phyloP scores from a whole-genome alignment of 1,140 invertebrate genomes.

The Ruditapes philippinarum region DNA sequence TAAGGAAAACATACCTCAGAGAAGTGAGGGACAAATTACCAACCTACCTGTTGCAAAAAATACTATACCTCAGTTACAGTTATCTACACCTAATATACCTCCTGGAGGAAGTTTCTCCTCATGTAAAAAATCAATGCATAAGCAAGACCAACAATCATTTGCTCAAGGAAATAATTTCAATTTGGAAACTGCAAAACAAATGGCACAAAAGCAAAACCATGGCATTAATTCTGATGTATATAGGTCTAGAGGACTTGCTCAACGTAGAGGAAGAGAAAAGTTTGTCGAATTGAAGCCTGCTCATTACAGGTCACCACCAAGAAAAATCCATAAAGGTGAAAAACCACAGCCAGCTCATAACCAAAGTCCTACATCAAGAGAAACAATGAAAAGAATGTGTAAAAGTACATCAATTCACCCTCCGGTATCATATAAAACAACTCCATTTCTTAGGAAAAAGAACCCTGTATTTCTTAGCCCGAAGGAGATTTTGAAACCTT shows the following conservation, averaged over 20 bases:
- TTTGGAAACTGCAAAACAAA: background rate
- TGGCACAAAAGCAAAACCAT: background rate
- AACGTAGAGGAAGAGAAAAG: background rate
- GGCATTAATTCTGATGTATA: background rate
- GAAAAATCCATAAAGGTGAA: background rate
- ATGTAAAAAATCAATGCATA: background rate
- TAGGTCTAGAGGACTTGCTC: background rate
- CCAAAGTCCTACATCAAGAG: background rate
- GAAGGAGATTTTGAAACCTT: background rate
- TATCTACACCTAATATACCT: too few relatives aligned
- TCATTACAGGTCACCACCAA: slow-evolving; percentile 5
- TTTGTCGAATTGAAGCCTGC: slow-evolving; percentile 23
- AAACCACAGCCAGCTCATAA: slow-evolving; percentile 20
- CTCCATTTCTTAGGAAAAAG: background rate
- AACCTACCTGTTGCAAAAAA: too few relatives aligned
- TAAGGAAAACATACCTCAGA: too few relatives aligned
- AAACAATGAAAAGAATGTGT: slow-evolving; percentile 21
- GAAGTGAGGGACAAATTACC: too few relatives aligned
- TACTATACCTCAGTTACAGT: too few relatives aligned
- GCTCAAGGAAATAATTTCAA: background rate
- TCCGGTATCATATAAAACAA: background rate
- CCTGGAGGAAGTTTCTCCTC: background rate
- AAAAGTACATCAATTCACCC: background rate
- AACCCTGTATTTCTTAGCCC: background rate
- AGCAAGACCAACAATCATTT: background rate